phyloP scores from a whole-genome alignment of 1,140 invertebrate genomes.

The Drosophila lacertosa region DNA sequence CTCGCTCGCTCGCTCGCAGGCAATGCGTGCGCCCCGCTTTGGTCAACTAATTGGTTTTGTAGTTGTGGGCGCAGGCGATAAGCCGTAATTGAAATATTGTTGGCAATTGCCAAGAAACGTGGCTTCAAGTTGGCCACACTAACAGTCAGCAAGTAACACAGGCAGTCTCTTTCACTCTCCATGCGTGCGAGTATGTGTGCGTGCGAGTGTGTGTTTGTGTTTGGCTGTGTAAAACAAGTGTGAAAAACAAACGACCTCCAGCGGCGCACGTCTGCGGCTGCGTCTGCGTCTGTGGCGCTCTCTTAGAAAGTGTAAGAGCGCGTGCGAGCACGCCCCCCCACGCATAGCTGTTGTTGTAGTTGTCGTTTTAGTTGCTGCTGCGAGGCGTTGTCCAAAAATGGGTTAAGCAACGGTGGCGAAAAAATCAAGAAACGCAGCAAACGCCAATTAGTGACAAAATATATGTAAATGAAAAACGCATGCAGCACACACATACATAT shows the following conservation, averaged over 20 bases:
- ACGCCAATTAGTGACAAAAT: constrained; percentile 77
- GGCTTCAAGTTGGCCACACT: constrained; percentile 66
- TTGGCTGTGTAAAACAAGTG: constrained; percentile 64
- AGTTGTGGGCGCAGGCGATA: constrained; percentile 54
- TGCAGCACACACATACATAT: constrained; percentile 23
- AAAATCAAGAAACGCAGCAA: constrained; percentile 55
- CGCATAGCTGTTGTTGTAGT: constrained; percentile 60
- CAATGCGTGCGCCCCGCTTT: constrained; percentile 16
- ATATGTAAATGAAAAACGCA: constrained; percentile 68
- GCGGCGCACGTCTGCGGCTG: constrained; percentile 53
- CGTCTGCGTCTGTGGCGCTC: constrained; percentile 38
- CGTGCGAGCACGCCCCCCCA: constrained; percentile 63
- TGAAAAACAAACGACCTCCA: constrained; percentile 78
- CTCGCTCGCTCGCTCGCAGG: no score
- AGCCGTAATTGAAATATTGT: constrained; percentile 62
- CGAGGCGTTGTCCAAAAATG: constrained; percentile 42
- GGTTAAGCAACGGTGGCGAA: constrained; percentile 36
- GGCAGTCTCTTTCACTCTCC: constrained; percentile 25
- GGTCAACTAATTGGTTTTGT: constrained; percentile 16
- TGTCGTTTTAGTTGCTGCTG: constrained; percentile 20
- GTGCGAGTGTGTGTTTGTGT: constrained; percentile 6
- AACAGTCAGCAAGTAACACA: constrained; percentile 33
- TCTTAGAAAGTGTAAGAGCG: constrained; percentile 63
- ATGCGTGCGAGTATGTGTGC: constrained; percentile 22
- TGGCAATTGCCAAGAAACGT: constrained; percentile 51